Evolutionary conservation across 1,140 invertebrate species (phyloP).

Genomic region (Sminthurides bifidus): DNA sequence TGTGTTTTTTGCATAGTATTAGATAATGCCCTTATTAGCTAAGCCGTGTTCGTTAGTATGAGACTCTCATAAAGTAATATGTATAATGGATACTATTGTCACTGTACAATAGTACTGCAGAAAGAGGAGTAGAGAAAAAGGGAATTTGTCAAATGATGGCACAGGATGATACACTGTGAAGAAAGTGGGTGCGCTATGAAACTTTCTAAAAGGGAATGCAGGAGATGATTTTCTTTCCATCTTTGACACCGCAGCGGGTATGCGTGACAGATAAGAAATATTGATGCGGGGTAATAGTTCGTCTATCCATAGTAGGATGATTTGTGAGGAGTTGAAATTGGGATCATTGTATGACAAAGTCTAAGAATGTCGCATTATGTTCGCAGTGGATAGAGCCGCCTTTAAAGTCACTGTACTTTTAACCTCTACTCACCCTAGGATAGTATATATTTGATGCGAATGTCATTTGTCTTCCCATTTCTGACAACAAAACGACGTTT

Average conservation of each 20-base stretch:
- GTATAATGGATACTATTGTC: background rate
- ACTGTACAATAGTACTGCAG: background rate
- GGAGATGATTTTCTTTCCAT: background rate
- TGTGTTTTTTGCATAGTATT: too few species aligned
- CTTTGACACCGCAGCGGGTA: background rate
- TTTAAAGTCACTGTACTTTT: conserved; percentile 15
- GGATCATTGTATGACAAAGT: conserved; percentile 19
- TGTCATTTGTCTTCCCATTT: too few species aligned
- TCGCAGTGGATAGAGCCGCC: conserved; percentile 19
- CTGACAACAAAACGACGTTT: background rate
- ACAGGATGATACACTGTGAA: too few species aligned
- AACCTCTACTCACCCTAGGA: conserved; percentile 8
- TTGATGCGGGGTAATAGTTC: conserved; percentile 19
- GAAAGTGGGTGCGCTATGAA: background rate
- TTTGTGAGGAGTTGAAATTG: conserved; percentile 32
- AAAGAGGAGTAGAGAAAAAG: too few species aligned
- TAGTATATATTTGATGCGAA: too few species aligned
- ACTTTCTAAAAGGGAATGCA: background rate
- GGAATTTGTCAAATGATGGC: too few species aligned
- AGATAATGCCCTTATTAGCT: too few species aligned
- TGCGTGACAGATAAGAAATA: conserved; percentile 25
- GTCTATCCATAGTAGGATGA: conserved; percentile 20
- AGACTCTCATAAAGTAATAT: too few species aligned
- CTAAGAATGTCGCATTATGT: conserved; percentile 19
- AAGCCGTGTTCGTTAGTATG: too few species aligned